Conservation (phyloP, 2,113 vertebrate genomes). For the Bagarius yarrelli region DNA sequence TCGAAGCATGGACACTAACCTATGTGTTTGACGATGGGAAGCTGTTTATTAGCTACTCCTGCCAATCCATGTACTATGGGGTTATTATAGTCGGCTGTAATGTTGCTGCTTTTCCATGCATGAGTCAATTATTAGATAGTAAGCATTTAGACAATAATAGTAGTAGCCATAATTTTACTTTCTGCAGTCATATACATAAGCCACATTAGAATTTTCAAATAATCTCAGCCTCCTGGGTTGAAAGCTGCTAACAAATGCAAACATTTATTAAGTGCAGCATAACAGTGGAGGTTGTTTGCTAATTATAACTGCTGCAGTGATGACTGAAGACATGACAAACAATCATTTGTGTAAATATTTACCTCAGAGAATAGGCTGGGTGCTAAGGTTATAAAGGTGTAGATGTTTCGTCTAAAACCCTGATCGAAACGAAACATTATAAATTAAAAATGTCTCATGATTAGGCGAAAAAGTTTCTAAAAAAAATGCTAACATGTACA, state of each 20-base stretch:
- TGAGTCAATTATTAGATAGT: conserved; percentile 43
- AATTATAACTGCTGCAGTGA: not conserved
- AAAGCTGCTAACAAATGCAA: not conserved
- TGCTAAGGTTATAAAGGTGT: not conserved
- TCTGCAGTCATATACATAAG: no score
- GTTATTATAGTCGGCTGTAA: conserved; percentile 11
- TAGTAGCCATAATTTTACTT: not conserved
- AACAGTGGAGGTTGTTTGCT: conserved; percentile 1
- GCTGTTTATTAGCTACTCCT: conserved; percentile 55
- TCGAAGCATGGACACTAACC: conserved; percentile 69
- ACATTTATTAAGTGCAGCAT: not conserved
- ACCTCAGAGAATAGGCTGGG: not conserved
- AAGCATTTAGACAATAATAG: not conserved
- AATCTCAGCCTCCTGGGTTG: not conserved
- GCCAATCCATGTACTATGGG: conserved; percentile 24
- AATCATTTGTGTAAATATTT: conserved; percentile 12
- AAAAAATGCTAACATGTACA: no score
- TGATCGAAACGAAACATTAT: no score
- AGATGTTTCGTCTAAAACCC: not conserved
- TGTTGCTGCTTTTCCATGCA: conserved; percentile 59
- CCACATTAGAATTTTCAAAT: not conserved
- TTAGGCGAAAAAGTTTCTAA: no score
- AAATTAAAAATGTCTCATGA: no score
- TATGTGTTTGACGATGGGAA: conserved; percentile 58
- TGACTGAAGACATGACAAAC: not conserved